Evolutionary conservation across 2,797 vertebrate species (phyloP), one percentile per base, ranked within the genome.

Genomic region (Echeneis naucrates): DNA sequence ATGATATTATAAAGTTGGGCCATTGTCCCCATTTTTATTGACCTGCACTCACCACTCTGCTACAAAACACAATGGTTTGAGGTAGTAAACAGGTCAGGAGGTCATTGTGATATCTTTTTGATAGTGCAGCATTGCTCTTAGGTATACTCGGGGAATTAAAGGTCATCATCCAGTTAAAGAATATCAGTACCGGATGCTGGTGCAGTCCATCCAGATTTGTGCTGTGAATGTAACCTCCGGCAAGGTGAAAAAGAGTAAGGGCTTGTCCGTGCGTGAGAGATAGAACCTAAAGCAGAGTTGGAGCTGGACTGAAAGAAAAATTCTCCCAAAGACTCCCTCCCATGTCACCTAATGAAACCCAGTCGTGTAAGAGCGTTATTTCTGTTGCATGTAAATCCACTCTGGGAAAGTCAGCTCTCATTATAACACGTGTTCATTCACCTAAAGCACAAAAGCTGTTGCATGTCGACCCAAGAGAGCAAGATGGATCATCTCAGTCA

Each of bases 401-500:
- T 63, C 27, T 4, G 4, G n/a, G 45, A 75, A 75, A 52, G 53
- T 48, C 53, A 11, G 16, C 77, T 68, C 60, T 71, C 53, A 42
- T 65, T 55, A 21, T n/a, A 56, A 78, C 82, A 81, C 35, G 7
- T 85, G 79, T 83, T 80, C 80, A 26, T 44, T 72, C 75, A 80
- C 75, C 77, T 70, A 61, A 58, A 79, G 74, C 74, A 70, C 78
- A 77, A 83, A 81, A 70, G 73, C 76, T 71, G 78, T 74, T 59
- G 58, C 71, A 52, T 1, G 54, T 81, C 55, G 7, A 55, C 78
- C 72, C 78, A 11, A 48, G 72, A 86, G 70, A 78, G 53, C 83
- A 62, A 84, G 89, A 91, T 88, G 87, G 81, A 92, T 91, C 80
- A 64, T 81, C 73, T 75, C 47, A 78, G 77, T 76, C 80, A 65